phyloP scores from a whole-genome alignment of 1,140 invertebrate genomes.

The Lucilia sericata region DNA sequence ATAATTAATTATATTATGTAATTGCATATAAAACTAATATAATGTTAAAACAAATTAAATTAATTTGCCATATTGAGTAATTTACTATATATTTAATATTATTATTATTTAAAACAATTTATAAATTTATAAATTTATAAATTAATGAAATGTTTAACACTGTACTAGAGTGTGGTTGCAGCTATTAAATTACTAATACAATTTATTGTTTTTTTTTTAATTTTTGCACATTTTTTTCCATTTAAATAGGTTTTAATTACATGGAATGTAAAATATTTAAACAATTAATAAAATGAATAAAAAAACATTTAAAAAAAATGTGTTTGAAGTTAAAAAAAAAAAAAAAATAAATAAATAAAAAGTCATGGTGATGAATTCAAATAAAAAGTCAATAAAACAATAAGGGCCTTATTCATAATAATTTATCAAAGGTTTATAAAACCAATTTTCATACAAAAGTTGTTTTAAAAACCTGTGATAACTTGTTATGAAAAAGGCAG shows the following conservation, averaged over 20 bases:
- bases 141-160: background rate
- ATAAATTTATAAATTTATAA: constrained; percentile 11
- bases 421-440: no score
- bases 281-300: no score
- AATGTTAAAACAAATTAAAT: constrained; percentile 4
- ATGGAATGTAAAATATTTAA: background rate
- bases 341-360: no score
- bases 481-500: no score
- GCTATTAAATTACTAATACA: background rate
- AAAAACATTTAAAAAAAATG: no score
- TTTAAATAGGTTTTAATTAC: background rate
- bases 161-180: background rate
- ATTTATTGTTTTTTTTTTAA: background rate
- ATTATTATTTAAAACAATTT: constrained; percentile 5
- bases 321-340: no score
- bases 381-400: no score
- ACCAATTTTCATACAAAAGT: no score
- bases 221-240: background rate
- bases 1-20: background rate
- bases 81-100: background rate
- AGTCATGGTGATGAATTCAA: no score
- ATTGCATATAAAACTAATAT: background rate
- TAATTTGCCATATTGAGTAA: constrained; percentile 7
- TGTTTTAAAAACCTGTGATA: no score
- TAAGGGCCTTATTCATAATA: no score